Base-by-base conservation (phyloP, 2,888 invertebrate species). In the Drosophila recens region DNA sequence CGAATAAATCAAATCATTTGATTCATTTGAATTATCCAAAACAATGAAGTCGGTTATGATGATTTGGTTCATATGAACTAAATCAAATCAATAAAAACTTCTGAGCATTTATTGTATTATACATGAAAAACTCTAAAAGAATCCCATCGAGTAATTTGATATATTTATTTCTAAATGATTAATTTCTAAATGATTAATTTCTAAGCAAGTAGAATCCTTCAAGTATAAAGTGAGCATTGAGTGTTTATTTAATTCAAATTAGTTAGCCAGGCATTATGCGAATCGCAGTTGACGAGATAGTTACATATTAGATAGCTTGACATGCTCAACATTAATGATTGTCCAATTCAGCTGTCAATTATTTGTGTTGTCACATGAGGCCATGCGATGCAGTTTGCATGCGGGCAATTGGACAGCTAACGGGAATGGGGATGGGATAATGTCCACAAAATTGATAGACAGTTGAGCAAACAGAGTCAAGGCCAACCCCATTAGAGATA, bases 381-480 rank as follows among this genome's bases (percentile, higher is more conserved):
- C 43, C 61, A 74, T 36, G 68, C 61, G 33, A 67, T 36, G 68
- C 66, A 67, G 76, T 85, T 85, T 73, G 68, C 82, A 75, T 72
- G 56, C 49, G 40, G 67, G 23, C 13, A 49, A 53, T 38, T 58
- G 46, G 53, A 30, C 42, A 53, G 34, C 62, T 61, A 52, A 46
- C 23, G 45, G 58, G 46, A 17, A 27, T 5, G 27, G 48, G 27
- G 43, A 52, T 45, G 66, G 59, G 58, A 51, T 36, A 62, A 52
- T 36, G 42, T 36, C 49, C 40, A 54, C 13, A 36, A 51, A 36
- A 15, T 27, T 64, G 62, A 70, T 49, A 46, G 67, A 66, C 58
- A 63, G 23, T 58, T 56, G 62, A 40, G 56, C 23, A 67, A 63
- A 65, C 43, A 57, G 40, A 67, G 59, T 45, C 71, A 70, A 75